Evolutionary conservation across 2,113 vertebrate genomes (phyloP), one percentile per base, ranked within the genome.

Genomic region (Cairina moschata): DNA sequence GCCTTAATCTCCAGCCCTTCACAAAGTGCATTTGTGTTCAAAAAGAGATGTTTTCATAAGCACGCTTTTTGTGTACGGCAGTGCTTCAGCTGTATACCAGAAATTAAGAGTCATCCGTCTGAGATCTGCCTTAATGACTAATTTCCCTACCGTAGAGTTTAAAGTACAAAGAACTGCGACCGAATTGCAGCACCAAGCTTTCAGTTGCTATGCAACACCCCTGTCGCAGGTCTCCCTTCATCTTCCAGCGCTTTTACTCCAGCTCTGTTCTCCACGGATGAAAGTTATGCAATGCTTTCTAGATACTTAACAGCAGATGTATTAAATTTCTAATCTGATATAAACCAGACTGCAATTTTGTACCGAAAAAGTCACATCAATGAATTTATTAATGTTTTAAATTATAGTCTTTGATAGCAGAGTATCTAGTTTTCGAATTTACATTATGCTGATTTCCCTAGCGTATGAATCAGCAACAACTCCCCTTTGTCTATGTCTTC

Each of bases 191-290:
- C 96, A 86, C 91, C 90, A 95, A 96, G 91, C 83, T 96, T 96
- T 86, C 79, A 58, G 98, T 98, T 98, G 97, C 97, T 97, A 98
- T 84, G 98, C 97, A 98, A 98, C 97, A 60, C 91, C 63, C 67
- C 91, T 72, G 85, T 44, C 4, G 29, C 96, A 91, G 95, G 95
- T 96, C 94, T 96, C 66, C 91, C 90, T 97, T 97, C 86, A 97
- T 95, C 85, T 93, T 95, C 74, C 36, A 95, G 90, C 91, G 89
- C 75, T 77, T 97, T 95, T 93, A 91, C 91, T 86, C 90, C 0
- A 1, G 79, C 95, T 96, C 82, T 95, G 67, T 65, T 94, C 95
- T 58, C 93, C 87, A 44, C 54, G 91, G 95, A 96, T 95, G 96
- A 97, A 97, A 97, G 96, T 98, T 94, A 97, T 48, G 80, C 90